Evolutionary conservation across 64 coral and sea anemone species (phyloP).

Genomic region (Astreopora myriophthalma): DNA sequence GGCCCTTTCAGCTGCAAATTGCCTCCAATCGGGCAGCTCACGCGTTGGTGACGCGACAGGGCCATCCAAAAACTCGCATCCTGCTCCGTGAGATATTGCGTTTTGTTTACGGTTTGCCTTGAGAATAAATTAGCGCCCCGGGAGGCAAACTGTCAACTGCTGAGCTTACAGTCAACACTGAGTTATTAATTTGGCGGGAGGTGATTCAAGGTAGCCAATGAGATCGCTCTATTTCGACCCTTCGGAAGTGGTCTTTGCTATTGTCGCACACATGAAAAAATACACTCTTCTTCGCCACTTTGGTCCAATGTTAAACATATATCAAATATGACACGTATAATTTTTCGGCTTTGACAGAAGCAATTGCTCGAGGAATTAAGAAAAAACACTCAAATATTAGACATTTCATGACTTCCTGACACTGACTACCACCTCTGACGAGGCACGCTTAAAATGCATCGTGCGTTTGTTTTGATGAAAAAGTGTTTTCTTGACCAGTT

Average conservation of each 20-base stretch:
- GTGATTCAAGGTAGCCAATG: not conserved
- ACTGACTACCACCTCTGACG: conserved; percentile 6
- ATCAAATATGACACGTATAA: conserved; percentile 33
- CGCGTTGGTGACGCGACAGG: not conserved
- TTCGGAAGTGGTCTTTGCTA: conserved; percentile 42
- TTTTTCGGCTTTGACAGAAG: not conserved
- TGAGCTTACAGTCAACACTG: conserved; percentile 36
- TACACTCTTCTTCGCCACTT: not conserved
- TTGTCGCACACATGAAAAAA: conserved; percentile 15
- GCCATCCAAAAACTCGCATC: not conserved
- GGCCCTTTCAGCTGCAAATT: conserved; percentile 6
- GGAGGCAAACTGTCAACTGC: conserved; percentile 59
- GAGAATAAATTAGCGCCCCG: conserved; percentile 55
- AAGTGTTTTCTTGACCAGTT: not conserved
- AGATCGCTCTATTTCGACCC: not conserved
- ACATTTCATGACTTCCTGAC: conserved; percentile 16
- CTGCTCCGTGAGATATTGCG: conserved; percentile 26
- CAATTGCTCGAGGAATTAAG: not conserved
- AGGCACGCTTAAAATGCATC: not conserved
- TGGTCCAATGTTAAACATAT: not conserved
- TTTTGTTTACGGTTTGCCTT: conserved; percentile 24
- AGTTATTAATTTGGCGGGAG: conserved; percentile 45
- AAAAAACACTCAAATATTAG: conserved; percentile 8
- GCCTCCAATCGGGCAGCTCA: not conserved
- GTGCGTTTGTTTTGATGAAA: not conserved